Conservation (phyloP, 2,888 invertebrate species). For the Ichneumoninae sp. region DNA sequence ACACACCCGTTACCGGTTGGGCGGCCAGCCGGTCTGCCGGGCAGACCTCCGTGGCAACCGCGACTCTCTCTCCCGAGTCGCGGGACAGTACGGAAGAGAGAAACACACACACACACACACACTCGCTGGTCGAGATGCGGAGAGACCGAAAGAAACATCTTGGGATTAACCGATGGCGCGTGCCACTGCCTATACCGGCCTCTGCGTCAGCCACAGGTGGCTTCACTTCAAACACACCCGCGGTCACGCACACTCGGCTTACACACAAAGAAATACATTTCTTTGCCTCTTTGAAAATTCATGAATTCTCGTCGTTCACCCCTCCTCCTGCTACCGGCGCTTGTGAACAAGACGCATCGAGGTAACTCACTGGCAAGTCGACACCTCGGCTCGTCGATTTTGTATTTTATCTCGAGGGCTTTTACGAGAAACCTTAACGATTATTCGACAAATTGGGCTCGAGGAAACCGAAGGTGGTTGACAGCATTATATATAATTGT, state of each 20-base stretch:
- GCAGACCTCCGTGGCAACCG: constrained; percentile 48
- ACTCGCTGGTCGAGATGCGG: constrained; percentile 14
- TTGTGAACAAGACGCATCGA: constrained; percentile 11
- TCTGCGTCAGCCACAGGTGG: constrained; percentile 76
- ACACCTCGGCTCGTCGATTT: constrained; percentile 33
- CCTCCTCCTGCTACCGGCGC: constrained; percentile 15
- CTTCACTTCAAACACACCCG: constrained; percentile 74
- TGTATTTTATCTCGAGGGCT: neutral
- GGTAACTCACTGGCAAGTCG: constrained; percentile 31
- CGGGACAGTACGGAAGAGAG: constrained; percentile 49
- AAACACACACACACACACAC: constrained; percentile 14
- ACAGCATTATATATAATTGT: neutral
- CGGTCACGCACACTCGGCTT: constrained; percentile 62
- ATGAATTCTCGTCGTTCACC: constrained; percentile 53
- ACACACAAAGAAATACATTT: constrained; percentile 42
- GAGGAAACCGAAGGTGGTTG: neutral
- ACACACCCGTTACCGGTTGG: constrained; percentile 59
- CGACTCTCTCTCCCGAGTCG: constrained; percentile 51
- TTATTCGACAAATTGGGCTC: constrained; percentile 9
- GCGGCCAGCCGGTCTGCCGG: constrained; percentile 47
- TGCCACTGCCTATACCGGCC: constrained; percentile 71
- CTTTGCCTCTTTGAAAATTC: constrained; percentile 54
- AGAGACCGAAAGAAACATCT: constrained; percentile 73
- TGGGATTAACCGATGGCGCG: constrained; percentile 80
- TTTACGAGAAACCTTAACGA: neutral